A percentile compares a stretch with the other conserved stretches of the same genome.
Conservation (phyloP, 2,888 invertebrate genomes). For the Penaeus monodon region DNA sequence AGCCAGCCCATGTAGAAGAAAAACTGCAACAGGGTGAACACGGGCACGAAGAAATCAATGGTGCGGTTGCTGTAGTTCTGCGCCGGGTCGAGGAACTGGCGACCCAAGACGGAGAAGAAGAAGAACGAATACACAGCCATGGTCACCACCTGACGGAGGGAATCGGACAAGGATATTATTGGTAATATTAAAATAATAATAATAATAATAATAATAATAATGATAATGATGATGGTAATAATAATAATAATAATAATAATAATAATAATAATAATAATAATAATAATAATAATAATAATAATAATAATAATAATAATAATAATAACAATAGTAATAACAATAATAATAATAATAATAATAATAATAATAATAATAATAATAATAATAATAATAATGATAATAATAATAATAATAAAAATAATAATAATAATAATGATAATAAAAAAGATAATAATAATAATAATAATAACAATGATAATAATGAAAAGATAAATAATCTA, state of each 20-base stretch:
- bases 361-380: too few species aligned
- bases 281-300: background rate
- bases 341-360: background rate
- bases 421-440: background rate
- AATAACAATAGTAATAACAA: background rate
- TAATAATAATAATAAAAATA: too few species aligned
- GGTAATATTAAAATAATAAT: background rate
- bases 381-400: too few species aligned
- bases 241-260: background rate
- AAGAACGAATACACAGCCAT: conserved; percentile 92
- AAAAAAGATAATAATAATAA: too few species aligned
- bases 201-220: too few species aligned
- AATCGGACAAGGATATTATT: background rate
- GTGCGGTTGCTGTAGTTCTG: conserved; percentile 68
- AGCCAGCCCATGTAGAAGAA: conserved; percentile 95
- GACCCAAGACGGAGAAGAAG: conserved; percentile 86
- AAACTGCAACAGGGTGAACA: conserved; percentile 91
- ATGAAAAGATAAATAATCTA: too few species aligned
- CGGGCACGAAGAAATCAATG: conserved; percentile 83
- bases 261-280: background rate
- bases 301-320: background rate
- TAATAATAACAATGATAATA: background rate
- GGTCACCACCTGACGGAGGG: conserved; percentile 83
- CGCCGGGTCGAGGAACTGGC: conserved; percentile 82
- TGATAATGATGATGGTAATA: background rate